Conservation (phyloP, 1,140 invertebrate species). For the Archivesica marissinica region DNA sequence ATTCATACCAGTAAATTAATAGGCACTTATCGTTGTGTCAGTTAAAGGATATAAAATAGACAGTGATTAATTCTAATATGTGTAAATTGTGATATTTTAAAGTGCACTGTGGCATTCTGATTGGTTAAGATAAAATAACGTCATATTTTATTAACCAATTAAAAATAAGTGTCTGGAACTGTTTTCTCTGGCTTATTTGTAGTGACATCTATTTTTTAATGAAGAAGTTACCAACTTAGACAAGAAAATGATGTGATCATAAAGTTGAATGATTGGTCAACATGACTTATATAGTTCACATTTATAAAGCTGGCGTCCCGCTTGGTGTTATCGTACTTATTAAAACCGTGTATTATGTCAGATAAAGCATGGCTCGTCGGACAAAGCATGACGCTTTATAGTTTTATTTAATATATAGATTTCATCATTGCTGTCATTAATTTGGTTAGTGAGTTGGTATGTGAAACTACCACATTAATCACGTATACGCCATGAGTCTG, state of each 20-base stretch:
- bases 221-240: neutral
- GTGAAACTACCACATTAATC: too few relatives aligned
- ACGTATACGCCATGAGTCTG: too few relatives aligned
- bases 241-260: neutral
- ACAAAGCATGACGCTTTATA: neutral
- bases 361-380: neutral
- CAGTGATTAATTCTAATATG: neutral
- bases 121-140: neutral
- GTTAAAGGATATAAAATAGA: constrained; percentile 10
- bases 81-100: neutral
- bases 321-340: neutral
- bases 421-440: too few relatives aligned
- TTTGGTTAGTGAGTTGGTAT: too few relatives aligned
- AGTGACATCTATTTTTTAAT: too few relatives aligned
- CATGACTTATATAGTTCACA: neutral
- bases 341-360: neutral
- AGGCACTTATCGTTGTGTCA: neutral
- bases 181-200: too few relatives aligned
- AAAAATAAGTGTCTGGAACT: too few relatives aligned
- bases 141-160: neutral
- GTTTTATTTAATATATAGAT: too few relatives aligned
- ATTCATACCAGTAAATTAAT: neutral
- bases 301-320: neutral
- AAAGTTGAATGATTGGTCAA: neutral
- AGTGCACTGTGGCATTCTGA: too few relatives aligned